Base-by-base conservation (phyloP, 2,888 invertebrate genomes). In the Eurytoma californica region DNA sequence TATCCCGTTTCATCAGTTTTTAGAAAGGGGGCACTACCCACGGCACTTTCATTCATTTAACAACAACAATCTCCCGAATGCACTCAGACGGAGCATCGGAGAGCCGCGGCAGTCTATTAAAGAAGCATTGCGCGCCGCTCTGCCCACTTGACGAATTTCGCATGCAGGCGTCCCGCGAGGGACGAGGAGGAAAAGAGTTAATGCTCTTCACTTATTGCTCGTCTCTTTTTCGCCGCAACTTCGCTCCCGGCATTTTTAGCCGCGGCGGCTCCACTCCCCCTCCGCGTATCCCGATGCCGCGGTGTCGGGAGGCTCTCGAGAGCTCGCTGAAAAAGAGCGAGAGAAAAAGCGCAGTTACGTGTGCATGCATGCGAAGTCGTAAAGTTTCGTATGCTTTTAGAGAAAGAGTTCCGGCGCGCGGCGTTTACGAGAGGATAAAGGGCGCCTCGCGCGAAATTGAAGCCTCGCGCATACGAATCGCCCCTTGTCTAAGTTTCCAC, bases 351-450 rank as follows among this genome's bases (percentile, higher is more conserved):
- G 39, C 39, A 39, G 18, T 39, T 39, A 39, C 39, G 39, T 39
- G 39, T 24, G 14, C 49, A 39, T 66, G 39, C 67, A 67, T n/a
- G 63, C 55, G 39, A 39, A 72, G 70, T 72, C 65, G 73, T 80
- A 80, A 80, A 80, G 69, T 73, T 80, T 73, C 68, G 68, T 60
- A 57, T 72, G 72, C 72, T 77, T 73, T 73, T 77, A 77, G 69
- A 80, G 77, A 65, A 74, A 80, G 69, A 76, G 55, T 61, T 74
- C 39, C 72, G 39, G 63, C 47, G 47, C 30, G 20, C 67, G 28
- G 39, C 73, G 72, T 80, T 77, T 80, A 80, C 77, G 77, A 69
- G 73, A 80, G 73, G 73, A 80, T 77, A 73, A 77, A 70, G 77
- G 72, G 67, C 57, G 18, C n/a, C 68, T 14, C 53, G 53, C 51